Conservation (phyloP, 2,888 invertebrate species). For the Andrena fulva region DNA sequence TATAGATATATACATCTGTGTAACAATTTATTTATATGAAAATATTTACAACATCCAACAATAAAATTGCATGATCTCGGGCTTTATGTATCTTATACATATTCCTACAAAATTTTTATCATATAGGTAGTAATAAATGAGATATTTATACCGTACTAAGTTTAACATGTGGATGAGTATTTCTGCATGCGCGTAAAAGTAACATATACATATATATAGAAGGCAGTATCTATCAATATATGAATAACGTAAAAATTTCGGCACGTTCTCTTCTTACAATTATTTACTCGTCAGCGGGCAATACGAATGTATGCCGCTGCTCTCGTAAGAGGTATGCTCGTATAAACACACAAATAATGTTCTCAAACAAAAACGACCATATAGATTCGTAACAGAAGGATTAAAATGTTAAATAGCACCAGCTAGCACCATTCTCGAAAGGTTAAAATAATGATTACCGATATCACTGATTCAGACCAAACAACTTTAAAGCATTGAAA, state of each 20-base stretch:
- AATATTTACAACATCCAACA: constrained; percentile 76
- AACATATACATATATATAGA: constrained; percentile 39
- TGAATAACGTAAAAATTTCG: constrained; percentile 40
- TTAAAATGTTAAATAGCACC: constrained; percentile 71
- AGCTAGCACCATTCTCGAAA: constrained; percentile 71
- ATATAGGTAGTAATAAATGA: constrained; percentile 30
- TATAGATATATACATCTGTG: constrained; percentile 39
- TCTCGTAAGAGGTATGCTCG: constrained; percentile 34
- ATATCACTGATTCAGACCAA: constrained; percentile 92
- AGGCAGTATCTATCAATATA: constrained; percentile 29
- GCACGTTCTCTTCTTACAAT: not conserved
- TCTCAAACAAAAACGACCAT: constrained; percentile 20
- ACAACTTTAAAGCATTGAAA: constrained; percentile 95
- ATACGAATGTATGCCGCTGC: constrained; percentile 9
- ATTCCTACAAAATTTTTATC: constrained; percentile 48
- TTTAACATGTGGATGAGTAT: constrained; percentile 39
- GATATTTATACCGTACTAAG: constrained; percentile 37
- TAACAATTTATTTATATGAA: constrained; percentile 78
- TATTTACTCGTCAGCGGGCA: not conserved
- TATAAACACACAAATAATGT: constrained; percentile 33
- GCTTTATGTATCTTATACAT: constrained; percentile 52
- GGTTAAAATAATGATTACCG: constrained; percentile 38
- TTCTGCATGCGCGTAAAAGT: constrained; percentile 42
- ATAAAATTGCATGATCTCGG: constrained; percentile 62
- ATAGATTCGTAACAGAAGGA: constrained; percentile 33